A percentile compares a stretch with the other conserved stretches of the same genome.
Evolutionary conservation across 2,797 vertebrate species (phyloP).

Genomic region (Molossus alvarezi): DNA sequence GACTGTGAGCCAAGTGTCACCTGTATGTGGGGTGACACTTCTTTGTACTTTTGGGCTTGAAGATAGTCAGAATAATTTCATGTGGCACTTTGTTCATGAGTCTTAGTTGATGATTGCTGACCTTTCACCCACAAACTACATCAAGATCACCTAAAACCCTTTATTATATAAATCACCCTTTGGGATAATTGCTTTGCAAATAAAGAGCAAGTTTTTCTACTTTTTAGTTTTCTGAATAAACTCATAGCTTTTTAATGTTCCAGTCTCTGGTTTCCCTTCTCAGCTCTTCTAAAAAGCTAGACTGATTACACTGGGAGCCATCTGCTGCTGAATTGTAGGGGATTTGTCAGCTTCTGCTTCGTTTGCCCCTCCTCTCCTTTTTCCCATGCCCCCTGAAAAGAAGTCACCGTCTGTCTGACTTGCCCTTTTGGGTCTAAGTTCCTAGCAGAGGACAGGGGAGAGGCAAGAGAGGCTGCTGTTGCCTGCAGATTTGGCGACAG

Average conservation of each 20-base stretch:
- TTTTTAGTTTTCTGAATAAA: neutral
- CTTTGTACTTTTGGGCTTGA: neutral
- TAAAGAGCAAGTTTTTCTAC: neutral
- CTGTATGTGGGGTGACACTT: neutral
- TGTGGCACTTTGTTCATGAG: neutral
- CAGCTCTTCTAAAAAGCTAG: neutral
- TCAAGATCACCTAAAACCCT: neutral
- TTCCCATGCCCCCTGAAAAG: neutral
- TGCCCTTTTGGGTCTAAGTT: neutral
- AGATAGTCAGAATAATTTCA: neutral
- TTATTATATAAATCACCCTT: neutral
- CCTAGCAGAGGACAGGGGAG: neutral
- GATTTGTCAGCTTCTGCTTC: neutral
- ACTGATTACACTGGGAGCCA: neutral
- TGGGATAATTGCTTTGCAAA: neutral
- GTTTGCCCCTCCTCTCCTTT: neutral
- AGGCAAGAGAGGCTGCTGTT: neutral
- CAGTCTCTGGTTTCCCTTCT: neutral
- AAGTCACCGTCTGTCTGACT: neutral
- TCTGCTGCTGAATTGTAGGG: conserved; percentile 37
- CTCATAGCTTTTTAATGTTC: neutral
- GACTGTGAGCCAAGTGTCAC: neutral
- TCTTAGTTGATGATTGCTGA: neutral
- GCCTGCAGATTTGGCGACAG: neutral
- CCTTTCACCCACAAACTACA: neutral